Conservation (phyloP, 2,113 vertebrate genomes). For the Macroglossus sobrinus region DNA sequence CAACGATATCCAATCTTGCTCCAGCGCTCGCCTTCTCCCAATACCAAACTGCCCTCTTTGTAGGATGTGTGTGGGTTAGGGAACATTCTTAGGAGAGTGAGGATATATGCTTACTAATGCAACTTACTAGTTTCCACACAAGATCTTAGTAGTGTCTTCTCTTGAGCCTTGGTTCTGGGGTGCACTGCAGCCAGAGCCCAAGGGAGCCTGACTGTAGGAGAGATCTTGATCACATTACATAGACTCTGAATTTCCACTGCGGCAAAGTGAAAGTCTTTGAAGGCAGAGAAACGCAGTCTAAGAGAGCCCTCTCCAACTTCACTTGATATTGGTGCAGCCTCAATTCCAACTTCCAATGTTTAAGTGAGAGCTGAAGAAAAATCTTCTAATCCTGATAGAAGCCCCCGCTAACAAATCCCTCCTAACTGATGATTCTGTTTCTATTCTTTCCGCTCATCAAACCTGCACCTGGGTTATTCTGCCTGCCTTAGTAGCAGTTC, state of each 20-base stretch:
- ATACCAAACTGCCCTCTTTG: neutral
- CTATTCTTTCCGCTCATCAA: neutral
- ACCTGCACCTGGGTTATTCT: neutral
- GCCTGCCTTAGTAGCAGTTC: neutral
- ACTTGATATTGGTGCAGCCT: neutral
- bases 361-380: neutral
- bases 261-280: neutral
- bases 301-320: neutral
- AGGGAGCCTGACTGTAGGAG: neutral
- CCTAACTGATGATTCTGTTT: neutral
- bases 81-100: neutral
- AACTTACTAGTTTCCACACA: neutral
- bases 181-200: neutral
- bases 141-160: neutral
- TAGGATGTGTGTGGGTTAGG: neutral
- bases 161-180: neutral
- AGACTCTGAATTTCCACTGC: neutral
- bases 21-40: neutral
- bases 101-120: neutral
- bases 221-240: neutral
- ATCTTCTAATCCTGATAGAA: neutral
- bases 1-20: neutral
- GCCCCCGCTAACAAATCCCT: neutral
- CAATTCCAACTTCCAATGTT: neutral
- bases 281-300: neutral